These are phyloP conservation scores for Agelas oroides DNA, from an alignment of 37 sponge, comb jelly and placozoan species.

Conservation along the genomic window DNA sequence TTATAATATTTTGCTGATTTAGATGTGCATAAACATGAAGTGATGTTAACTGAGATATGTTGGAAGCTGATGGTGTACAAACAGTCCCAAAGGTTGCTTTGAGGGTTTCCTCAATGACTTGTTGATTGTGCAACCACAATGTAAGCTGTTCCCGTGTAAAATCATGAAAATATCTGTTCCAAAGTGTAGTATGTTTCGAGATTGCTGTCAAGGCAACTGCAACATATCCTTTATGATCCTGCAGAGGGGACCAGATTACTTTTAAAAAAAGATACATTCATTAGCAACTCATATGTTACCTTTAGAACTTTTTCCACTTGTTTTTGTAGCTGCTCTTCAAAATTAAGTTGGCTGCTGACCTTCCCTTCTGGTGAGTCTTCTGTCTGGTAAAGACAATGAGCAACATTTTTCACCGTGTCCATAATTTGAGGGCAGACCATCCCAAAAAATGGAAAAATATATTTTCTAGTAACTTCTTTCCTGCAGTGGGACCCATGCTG, in stretches of 20 bases:
- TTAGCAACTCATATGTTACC: too few species aligned
- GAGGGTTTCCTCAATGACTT: constrained; percentile 5
- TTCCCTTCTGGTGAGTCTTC: background rate
- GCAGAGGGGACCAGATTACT: too few species aligned
- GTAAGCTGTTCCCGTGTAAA: constrained; percentile 41
- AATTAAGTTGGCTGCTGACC: background rate
- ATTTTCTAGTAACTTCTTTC: background rate
- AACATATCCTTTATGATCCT: too few species aligned
- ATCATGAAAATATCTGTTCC: constrained; percentile 57
- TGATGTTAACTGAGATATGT: background rate
- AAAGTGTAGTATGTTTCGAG: constrained; percentile 15
- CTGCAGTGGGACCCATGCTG: background rate
- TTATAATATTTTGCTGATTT: constrained; percentile 27
- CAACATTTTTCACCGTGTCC: too few species aligned
- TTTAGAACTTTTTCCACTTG: too few species aligned
- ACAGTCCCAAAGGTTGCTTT: constrained; percentile 6
- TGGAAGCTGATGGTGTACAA: background rate
- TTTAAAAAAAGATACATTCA: too few species aligned
- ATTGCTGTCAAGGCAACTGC: constrained; percentile 1
- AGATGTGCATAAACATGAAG: constrained; percentile 38
- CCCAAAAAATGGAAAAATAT: constrained; percentile 34
- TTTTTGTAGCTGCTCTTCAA: too few species aligned
- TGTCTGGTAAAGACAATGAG: too few species aligned
- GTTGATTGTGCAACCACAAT: background rate
- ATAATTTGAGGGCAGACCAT: background rate